Conservation (phyloP, 2,888 invertebrate species). For the Cistogaster globosa region DNA sequence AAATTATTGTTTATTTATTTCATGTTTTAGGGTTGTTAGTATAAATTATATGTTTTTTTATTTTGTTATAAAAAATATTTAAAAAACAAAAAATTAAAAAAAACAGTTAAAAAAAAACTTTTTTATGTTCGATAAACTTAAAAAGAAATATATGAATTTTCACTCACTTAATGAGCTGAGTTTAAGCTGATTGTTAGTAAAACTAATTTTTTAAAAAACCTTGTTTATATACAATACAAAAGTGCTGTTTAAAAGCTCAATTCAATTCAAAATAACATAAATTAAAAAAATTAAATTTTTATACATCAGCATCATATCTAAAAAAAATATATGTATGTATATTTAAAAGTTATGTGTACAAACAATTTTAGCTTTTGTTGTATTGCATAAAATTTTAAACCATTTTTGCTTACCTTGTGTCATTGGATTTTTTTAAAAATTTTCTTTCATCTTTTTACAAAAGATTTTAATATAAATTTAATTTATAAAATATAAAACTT, state of each 20-base stretch:
- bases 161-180: no score
- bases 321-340: not conserved
- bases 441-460: conserved; percentile 15
- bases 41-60: no score
- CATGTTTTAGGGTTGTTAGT: conserved; percentile 18
- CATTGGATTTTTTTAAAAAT: conserved; percentile 2
- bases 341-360: conserved; percentile 48
- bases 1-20: conserved; percentile 37
- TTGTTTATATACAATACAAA: conserved; percentile 58
- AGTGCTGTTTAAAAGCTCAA: conserved; percentile 62
- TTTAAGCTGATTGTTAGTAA: conserved; percentile 33
- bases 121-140: no score
- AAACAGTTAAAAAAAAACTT: no score
- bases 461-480: not conserved
- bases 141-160: not conserved
- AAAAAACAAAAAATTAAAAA: not conserved
- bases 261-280: conserved; percentile 20
- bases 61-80: no score
- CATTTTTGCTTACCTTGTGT: conserved; percentile 71
- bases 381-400: not conserved
- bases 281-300: conserved; percentile 13
- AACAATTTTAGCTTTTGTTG: not conserved
- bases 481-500: conserved; percentile 15
- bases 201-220: conserved; percentile 5
- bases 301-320: conserved; percentile 3